Percentiles rank a stretch among this genome's conserved stretches.
Evolutionary conservation across 1,140 invertebrate genomes (phyloP).

Genomic region (Drosophila auraria): DNA sequence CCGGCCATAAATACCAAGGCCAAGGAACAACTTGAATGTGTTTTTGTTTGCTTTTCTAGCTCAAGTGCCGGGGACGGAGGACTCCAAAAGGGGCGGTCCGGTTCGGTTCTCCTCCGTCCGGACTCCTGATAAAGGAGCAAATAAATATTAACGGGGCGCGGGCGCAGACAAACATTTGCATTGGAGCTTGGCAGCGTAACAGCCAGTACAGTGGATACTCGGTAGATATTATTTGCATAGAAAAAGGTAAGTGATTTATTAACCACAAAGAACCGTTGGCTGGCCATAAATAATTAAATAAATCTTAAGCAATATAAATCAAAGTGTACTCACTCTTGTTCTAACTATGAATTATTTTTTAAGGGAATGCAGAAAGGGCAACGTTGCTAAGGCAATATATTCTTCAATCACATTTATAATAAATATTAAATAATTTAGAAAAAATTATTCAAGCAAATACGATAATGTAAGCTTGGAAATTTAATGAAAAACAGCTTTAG

Average conservation of each 20-base stretch:
- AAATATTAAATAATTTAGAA: neutral
- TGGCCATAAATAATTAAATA: slow-evolving; percentile 3
- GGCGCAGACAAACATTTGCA: slow-evolving; percentile 68
- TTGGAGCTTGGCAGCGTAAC: slow-evolving; percentile 36
- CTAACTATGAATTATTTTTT: neutral
- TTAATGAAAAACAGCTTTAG: neutral
- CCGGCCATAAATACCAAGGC: slow-evolving; percentile 74
- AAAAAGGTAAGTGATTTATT: neutral
- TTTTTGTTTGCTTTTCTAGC: slow-evolving; percentile 70
- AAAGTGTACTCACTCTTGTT: neutral
- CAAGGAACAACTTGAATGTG: slow-evolving; percentile 74
- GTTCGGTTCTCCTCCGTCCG: slow-evolving; percentile 7
- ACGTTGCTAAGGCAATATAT: too few relatives aligned
- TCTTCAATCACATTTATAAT: neutral
- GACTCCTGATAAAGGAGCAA: slow-evolving; percentile 18
- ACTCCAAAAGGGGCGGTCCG: slow-evolving; percentile 8
- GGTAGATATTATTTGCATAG: neutral
- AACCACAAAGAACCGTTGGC: neutral
- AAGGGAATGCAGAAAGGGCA: too few relatives aligned
- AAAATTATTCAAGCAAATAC: neutral
- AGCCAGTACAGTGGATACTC: slow-evolving; percentile 27
- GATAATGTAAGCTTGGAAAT: neutral
- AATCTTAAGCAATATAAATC: neutral
- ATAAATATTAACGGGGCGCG: slow-evolving; percentile 57
- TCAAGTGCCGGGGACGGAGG: slow-evolving; percentile 28